A percentile compares a stretch with the other conserved stretches of the same genome.
Conservation (phyloP, 1,140 invertebrate species). For the Bacillus rossius region DNA sequence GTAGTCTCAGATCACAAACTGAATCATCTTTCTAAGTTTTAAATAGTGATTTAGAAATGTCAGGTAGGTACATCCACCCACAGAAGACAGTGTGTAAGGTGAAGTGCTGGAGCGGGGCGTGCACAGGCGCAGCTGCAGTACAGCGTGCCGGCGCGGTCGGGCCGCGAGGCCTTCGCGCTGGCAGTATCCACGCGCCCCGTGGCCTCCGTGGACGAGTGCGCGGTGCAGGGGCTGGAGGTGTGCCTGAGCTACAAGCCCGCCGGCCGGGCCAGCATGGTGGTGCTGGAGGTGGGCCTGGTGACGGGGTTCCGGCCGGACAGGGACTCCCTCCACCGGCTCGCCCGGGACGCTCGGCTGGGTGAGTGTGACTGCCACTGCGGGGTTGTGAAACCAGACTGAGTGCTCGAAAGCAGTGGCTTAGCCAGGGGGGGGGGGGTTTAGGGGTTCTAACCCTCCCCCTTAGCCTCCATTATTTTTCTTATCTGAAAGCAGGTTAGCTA, state of each 20-base stretch:
- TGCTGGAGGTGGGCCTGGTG: constrained; percentile 56
- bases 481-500: no score
- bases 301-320: constrained; percentile 57
- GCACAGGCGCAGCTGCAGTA: constrained; percentile 42
- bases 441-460: no score
- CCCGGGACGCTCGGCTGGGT: background rate
- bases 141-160: constrained; percentile 40
- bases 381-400: background rate
- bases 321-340: constrained; percentile 30
- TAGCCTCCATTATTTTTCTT: no score
- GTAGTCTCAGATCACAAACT: no score
- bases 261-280: constrained; percentile 54
- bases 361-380: no score
- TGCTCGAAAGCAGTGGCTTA: background rate
- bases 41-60: no score
- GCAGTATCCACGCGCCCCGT: constrained; percentile 32
- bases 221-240: constrained; percentile 37
- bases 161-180: constrained; percentile 43
- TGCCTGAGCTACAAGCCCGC: constrained; percentile 42
- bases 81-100: no score
- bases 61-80: no score
- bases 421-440: no score
- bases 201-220: constrained; percentile 36
- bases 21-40: no score
- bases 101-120: no score